Conservation (phyloP, 2,113 vertebrate species). For the Pluvialis apricaria region DNA sequence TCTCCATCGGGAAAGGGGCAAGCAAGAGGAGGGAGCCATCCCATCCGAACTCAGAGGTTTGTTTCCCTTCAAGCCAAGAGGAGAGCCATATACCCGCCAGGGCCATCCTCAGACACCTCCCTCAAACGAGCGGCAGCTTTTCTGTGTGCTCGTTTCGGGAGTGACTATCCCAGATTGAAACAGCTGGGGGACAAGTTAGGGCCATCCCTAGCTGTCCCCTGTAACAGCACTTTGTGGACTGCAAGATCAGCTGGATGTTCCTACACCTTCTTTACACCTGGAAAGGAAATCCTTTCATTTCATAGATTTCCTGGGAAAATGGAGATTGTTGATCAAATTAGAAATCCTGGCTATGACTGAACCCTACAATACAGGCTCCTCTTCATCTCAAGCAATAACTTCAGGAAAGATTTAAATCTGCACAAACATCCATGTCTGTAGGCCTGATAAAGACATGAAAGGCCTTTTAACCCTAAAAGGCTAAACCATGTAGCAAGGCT, state of each 20-base stretch:
- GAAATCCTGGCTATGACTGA: neutral
- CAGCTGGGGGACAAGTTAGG: neutral
- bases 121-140: rapidly evolving
- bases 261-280: neutral
- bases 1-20: neutral
- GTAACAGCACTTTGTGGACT: neutral
- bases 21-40: neutral
- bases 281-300: neutral
- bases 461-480: neutral
- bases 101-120: neutral
- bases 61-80: neutral
- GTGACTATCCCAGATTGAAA: neutral
- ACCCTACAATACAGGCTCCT: neutral
- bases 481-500: neutral
- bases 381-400: neutral
- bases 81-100: neutral
- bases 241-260: neutral
- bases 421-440: neutral
- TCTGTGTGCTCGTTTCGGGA: rapidly evolving
- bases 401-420: neutral
- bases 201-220: neutral
- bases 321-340: neutral
- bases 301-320: neutral
- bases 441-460: neutral
- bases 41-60: neutral